Percentiles rank a stretch among this genome's conserved stretches.
These are phyloP conservation scores for Rotaria socialis DNA, from an alignment of 2,888 invertebrate genomes.

Conservation along the genomic window DNA sequence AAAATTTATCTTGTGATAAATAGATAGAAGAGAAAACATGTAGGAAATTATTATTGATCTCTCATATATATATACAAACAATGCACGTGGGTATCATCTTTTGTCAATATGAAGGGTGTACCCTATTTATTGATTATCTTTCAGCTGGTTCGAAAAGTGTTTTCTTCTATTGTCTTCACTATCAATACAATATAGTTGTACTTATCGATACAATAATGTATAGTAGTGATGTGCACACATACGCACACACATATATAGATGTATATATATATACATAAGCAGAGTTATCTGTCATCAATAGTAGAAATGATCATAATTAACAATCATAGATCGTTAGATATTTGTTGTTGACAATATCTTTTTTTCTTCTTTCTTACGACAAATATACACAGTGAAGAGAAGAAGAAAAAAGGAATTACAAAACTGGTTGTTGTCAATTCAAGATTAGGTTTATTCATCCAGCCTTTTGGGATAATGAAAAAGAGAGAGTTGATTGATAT, in stretches of 20 bases:
- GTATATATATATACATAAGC: neutral
- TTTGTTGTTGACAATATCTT: constrained; percentile 28
- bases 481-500: constrained; percentile 35
- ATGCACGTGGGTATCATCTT: neutral
- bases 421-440: constrained; percentile 34
- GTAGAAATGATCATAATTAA: constrained; percentile 29
- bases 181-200: neutral
- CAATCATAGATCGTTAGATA: constrained; percentile 17
- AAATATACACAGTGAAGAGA: constrained; percentile 2
- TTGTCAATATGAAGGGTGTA: neutral
- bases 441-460: neutral
- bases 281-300: constrained; percentile 2
- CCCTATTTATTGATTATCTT: neutral
- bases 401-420: neutral
- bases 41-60: neutral
- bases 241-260: neutral
- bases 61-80: neutral
- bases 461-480: neutral
- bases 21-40: neutral
- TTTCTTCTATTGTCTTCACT: neutral
- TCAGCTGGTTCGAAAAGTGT: neutral
- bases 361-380: neutral
- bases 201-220: neutral
- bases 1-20: too few species aligned
- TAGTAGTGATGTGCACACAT: neutral